These are phyloP conservation scores for Pinna nobilis DNA, from an alignment of 1,140 invertebrate genomes.

Conservation along the genomic window DNA sequence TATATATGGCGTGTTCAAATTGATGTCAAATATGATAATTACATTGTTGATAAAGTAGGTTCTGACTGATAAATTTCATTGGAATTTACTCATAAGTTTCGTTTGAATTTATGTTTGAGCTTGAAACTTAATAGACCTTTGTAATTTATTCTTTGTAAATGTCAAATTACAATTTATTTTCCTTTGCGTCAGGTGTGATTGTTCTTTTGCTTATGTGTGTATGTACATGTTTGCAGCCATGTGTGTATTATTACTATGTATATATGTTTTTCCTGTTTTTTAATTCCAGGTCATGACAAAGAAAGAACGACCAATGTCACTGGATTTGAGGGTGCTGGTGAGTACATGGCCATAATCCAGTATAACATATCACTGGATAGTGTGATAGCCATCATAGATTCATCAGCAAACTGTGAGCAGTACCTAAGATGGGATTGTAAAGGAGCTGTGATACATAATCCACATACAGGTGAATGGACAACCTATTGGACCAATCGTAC, in stretches of 20 bases:
- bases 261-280: too few relatives aligned
- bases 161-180: too few relatives aligned
- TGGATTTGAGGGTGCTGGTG: conserved; percentile 59
- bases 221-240: neutral
- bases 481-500: conserved; percentile 62
- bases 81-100: too few relatives aligned
- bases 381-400: conserved; percentile 52
- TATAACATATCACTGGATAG: conserved; percentile 56
- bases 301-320: conserved; percentile 45
- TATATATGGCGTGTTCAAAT: too few relatives aligned
- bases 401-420: conserved; percentile 58
- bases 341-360: conserved; percentile 45
- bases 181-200: too few relatives aligned
- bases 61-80: too few relatives aligned
- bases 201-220: neutral
- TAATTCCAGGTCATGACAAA: conserved; percentile 55
- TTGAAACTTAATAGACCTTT: too few relatives aligned
- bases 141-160: too few relatives aligned
- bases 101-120: too few relatives aligned
- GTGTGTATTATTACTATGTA: too few relatives aligned
- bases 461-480: conserved; percentile 43
- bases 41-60: too few relatives aligned
- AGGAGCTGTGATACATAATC: conserved; percentile 59
- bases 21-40: too few relatives aligned
- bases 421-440: conserved; percentile 64